Percentiles rank a stretch among this genome's conserved stretches.
Conservation (phyloP, 2,888 invertebrate species). For the Aspidiotus rigidus region DNA sequence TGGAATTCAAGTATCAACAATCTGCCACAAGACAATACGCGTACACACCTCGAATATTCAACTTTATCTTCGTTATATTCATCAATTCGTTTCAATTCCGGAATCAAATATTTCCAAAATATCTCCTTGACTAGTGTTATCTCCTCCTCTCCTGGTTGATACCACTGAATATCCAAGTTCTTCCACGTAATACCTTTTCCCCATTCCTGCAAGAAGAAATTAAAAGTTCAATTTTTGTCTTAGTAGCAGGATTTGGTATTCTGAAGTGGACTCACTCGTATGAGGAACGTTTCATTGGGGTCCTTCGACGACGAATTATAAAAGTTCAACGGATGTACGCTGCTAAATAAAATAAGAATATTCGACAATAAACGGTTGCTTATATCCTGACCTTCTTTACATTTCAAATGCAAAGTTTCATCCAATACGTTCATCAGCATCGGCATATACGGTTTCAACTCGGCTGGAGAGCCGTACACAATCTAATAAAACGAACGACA, state of each 20-base stretch:
- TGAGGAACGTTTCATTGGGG: conserved; percentile 56
- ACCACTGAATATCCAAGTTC: conserved; percentile 63
- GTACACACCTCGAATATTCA: conserved; percentile 45
- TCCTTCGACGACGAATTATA: conserved; percentile 44
- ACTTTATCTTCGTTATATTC: conserved; percentile 48
- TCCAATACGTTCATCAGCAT: conserved; percentile 59
- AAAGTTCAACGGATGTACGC: conserved; percentile 54
- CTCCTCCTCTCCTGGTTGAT: conserved; percentile 62
- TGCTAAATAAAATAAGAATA: conserved; percentile 52
- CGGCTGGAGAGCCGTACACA: conserved; percentile 56
- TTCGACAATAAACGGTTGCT: conserved; percentile 55
- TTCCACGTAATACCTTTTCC: conserved; percentile 59
- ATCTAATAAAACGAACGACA: conserved; percentile 43
- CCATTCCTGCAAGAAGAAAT: conserved; percentile 56
- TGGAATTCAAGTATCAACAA: no score
- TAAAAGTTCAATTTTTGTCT: no score
- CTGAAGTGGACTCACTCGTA: conserved; percentile 46
- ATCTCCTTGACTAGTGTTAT: conserved; percentile 57
- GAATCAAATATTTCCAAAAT: conserved; percentile 55
- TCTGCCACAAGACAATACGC: neutral
- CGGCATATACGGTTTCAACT: conserved; percentile 57
- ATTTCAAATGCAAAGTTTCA: conserved; percentile 57
- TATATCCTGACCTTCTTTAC: conserved; percentile 56
- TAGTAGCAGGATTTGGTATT: no score
- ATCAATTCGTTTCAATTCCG: conserved; percentile 54